Evolutionary conservation across 2,888 invertebrate genomes (phyloP).

Genomic region (Germaria angustata): DNA sequence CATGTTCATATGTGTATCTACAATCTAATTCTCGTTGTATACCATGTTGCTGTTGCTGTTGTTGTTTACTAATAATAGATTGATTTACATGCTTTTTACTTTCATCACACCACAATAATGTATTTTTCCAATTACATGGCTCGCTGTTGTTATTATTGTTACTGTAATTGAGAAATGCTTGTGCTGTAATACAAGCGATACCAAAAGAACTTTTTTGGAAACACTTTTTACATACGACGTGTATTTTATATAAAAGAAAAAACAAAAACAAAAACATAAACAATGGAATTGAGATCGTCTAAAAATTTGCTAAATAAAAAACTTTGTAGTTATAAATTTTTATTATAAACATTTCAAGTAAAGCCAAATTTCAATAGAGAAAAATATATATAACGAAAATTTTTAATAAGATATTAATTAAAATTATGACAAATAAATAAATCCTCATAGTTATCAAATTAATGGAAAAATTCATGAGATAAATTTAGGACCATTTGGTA

Average conservation of each 20-base stretch:
- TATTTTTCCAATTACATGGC: slow-evolving; percentile 47
- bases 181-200: neutral
- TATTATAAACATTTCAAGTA: neutral
- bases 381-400: neutral
- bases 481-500: too few relatives aligned
- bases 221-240: neutral
- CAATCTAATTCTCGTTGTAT: neutral
- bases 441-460: too few relatives aligned
- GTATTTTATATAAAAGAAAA: neutral
- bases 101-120: slow-evolving; percentile 21
- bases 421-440: too few relatives aligned
- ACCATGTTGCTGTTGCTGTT: slow-evolving; percentile 9
- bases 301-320: slow-evolving; percentile 10
- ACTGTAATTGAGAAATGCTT: neutral
- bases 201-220: neutral
- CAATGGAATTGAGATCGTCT: neutral
- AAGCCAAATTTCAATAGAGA: neutral
- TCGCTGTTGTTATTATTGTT: neutral
- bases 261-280: neutral
- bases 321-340: neutral
- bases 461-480: too few relatives aligned
- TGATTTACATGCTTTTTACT: slow-evolving; percentile 40
- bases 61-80: slow-evolving; percentile 46
- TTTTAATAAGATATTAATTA: too few relatives aligned
- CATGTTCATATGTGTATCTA: neutral